phyloP scores from a whole-genome alignment of 2,888 invertebrate species.

The Chydorus sphaericus region DNA sequence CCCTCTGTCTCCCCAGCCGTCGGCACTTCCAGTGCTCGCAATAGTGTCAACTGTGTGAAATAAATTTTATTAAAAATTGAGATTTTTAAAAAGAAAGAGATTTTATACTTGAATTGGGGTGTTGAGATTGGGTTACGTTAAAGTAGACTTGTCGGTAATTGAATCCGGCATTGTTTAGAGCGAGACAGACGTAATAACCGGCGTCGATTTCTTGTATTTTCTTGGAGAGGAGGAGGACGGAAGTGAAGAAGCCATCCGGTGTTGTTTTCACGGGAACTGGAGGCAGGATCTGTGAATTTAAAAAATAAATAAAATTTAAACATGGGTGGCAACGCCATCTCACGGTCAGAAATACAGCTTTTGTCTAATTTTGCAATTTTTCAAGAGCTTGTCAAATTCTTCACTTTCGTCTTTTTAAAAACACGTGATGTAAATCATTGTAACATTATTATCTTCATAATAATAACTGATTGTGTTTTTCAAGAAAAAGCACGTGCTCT shows the following conservation, averaged over 20 bases:
- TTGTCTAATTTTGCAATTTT: too few relatives aligned
- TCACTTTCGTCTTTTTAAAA: neutral
- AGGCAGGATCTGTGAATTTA: constrained; percentile 1
- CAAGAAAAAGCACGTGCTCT: too few relatives aligned
- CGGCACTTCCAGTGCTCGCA: neutral
- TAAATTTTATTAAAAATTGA: neutral
- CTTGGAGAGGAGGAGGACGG: neutral
- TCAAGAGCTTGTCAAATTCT: too few relatives aligned
- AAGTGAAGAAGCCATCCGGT: neutral
- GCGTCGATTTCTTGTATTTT: neutral
- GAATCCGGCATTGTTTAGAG: constrained; percentile 7
- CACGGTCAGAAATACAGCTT: too few relatives aligned
- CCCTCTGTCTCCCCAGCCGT: neutral
- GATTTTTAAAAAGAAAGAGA: neutral
- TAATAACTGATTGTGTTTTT: neutral
- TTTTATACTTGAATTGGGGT: neutral
- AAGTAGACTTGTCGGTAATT: constrained; percentile 8
- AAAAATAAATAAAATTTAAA: neutral
- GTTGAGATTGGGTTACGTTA: neutral
- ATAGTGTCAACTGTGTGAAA: neutral
- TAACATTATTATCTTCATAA: neutral
- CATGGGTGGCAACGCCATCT: too few relatives aligned
- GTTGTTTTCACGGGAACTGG: neutral
- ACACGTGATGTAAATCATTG: neutral
- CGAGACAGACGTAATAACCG: constrained; percentile 6